Base-by-base conservation (phyloP, 2,113 vertebrate species). In the Thryonomys swinderianus region DNA sequence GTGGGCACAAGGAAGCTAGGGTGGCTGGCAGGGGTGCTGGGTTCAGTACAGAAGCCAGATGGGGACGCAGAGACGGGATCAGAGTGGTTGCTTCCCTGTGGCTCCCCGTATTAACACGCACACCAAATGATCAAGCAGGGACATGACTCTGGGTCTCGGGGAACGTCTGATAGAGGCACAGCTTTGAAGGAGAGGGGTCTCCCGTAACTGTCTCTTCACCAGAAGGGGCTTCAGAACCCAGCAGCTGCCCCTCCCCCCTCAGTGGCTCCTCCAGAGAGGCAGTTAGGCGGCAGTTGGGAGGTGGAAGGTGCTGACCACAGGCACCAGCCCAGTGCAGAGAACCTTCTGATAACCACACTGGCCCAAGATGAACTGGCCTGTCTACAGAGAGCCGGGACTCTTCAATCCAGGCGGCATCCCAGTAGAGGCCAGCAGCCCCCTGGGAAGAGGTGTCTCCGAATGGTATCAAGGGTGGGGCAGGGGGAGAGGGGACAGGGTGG, bases 201-300 rank as follows among this genome's bases (percentile, higher is more conserved):
- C 32, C 59, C 73, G 16, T 74, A 95, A 97, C 94, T 55, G 91
- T 67, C 93, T 42, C 32, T 76, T 92, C 55, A 12, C 48, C 85
- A 11, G 59, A 69, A 88, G 64, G 73, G 37, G 1, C 71, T 79
- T 71, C 2, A 34, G 87, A 71, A 11, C 79, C 40, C 2, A 20
- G 94, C 83, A 76, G 53, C 74, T 1, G 1, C 92, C 90, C 96
- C 82, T 57, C 86, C 95, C 95, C 84, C 96, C 88, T 0, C n/a
- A 14, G 86, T 17, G 7, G 1, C n/a, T 62, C 64, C 27, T 14
- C 5, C 7, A 42, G 57, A 91, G 85, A 91, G 96, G 96, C 97
- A 94, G 97, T 97, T 97, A 96, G 1, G 11, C 66, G 96, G 85
- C 97, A 96, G 97, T 97, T 97, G 97, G 91, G 64, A 76, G 90